Evolutionary conservation across 2,113 vertebrate species (phyloP), one percentile per base, ranked within the genome.

Genomic region (Tyrannus savana): DNA sequence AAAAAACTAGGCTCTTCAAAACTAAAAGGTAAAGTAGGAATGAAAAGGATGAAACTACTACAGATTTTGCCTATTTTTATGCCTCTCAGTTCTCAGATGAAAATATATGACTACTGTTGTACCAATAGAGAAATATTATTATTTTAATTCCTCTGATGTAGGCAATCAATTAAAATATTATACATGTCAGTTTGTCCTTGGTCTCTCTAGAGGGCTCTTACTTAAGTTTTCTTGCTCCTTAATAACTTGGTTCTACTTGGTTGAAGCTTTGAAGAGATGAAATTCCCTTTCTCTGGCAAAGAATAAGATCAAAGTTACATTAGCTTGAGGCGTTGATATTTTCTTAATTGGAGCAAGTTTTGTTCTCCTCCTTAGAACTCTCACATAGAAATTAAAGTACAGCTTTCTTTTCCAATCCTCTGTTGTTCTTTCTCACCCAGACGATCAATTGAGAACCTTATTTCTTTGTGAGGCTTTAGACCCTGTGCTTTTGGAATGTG

Each of bases 271-370:
- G 92, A 97, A 94, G 89, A 95, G 60, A 46, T 19, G 13, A 89
- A 96, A 89, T 97, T 95, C 86, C 73, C 91, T 96, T 97, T 95
- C 53, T 74, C 67, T 95, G 78, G 59, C 83, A 94, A 84, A 89
- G 77, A 78, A 33, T 73, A 50, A 79, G 90, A 91, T 90, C 80
- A 89, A 84, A 72, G 69, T 91, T 84, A 69, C 0, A 25, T 81
- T 92, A 53, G 76, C 89, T 94, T 35, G 41, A 96, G 93, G 96
- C 58, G 62, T 92, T 96, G 87, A 71, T 95, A 87, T 94, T 86
- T 94, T 94, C 79, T 88, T 97, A 96, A 97, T 96, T 97, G 88
- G 85, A 67, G 69, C 30, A 71, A 80, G 55, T 52, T 95, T 95
- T 93, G 78, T 86, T 82, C 81, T 94, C 41, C 68, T 72, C 67